These are phyloP conservation scores for Drosophila parvula DNA, from an alignment of 1,140 invertebrate genomes.

Conservation along the genomic window DNA sequence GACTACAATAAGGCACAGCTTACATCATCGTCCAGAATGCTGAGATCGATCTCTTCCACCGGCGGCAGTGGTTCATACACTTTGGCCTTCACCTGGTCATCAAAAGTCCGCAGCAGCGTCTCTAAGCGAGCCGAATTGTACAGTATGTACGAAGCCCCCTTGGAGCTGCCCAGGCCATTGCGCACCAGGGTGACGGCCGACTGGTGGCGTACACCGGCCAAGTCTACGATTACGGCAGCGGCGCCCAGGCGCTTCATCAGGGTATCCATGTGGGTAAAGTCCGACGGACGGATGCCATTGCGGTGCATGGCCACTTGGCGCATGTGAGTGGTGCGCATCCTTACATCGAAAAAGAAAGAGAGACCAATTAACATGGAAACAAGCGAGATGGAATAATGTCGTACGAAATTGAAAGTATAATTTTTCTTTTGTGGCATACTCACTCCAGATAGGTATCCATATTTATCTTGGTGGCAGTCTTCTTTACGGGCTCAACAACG, in stretches of 20 bases:
- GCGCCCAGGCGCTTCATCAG: conserved; percentile 85
- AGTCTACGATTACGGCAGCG: conserved; percentile 87
- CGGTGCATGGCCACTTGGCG: conserved; percentile 87
- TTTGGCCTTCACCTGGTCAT: conserved; percentile 84
- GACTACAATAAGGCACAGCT: background rate
- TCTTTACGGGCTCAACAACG: conserved; percentile 56
- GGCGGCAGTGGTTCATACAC: conserved; percentile 86
- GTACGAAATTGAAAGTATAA: background rate
- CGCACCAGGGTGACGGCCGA: conserved; percentile 63
- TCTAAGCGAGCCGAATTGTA: conserved; percentile 89
- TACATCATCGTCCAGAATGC: conserved; percentile 87
- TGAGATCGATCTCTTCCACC: conserved; percentile 86
- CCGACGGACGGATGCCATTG: conserved; percentile 85
- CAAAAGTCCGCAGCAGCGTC: conserved; percentile 87
- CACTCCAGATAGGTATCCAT: conserved; percentile 47
- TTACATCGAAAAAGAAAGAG: conserved; percentile 6
- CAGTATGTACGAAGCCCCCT: conserved; percentile 88
- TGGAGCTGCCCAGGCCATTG: conserved; percentile 79
- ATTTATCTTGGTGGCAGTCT: conserved; percentile 19
- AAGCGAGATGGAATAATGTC: background rate
- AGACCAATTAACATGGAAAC: background rate
- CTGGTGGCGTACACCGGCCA: conserved; percentile 86
- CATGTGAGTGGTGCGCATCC: conserved; percentile 86
- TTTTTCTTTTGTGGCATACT: conserved; percentile 10
- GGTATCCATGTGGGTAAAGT: conserved; percentile 84